Percentiles rank a stretch among this genome's conserved stretches.
Evolutionary conservation across 1,140 invertebrate genomes (phyloP).

Genomic region (Cepaea nemoralis): DNA sequence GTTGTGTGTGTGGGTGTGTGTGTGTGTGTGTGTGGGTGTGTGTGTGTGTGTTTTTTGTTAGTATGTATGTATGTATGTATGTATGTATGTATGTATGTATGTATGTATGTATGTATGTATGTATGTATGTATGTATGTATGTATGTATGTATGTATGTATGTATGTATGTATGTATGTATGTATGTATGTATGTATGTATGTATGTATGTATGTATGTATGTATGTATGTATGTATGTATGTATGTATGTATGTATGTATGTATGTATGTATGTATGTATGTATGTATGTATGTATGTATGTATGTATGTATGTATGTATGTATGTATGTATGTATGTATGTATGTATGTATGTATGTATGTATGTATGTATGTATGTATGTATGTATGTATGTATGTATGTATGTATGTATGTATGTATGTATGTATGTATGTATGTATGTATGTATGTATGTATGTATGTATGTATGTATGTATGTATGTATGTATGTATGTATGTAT

Average conservation of each 20-base stretch:
- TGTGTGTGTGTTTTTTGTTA: too few relatives aligned
- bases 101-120: background rate
- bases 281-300: slow-evolving; percentile 41
- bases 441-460: slow-evolving; percentile 18
- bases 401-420: slow-evolving; percentile 57
- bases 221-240: background rate
- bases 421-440: slow-evolving; percentile 38
- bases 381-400: slow-evolving; percentile 52
- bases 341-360: slow-evolving; percentile 13
- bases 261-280: slow-evolving; percentile 3
- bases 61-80: too few relatives aligned
- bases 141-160: background rate
- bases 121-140: background rate
- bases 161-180: background rate
- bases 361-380: slow-evolving; percentile 32
- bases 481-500: slow-evolving; percentile 24
- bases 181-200: background rate
- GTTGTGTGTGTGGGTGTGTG: too few relatives aligned
- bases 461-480: slow-evolving; percentile 40
- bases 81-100: too few relatives aligned
- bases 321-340: slow-evolving; percentile 35
- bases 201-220: background rate
- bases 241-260: background rate
- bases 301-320: slow-evolving; percentile 42
- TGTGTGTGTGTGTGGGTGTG: too few relatives aligned